Conservation (phyloP, 2,113 vertebrate genomes). For the Pycnonotus jocosus region DNA sequence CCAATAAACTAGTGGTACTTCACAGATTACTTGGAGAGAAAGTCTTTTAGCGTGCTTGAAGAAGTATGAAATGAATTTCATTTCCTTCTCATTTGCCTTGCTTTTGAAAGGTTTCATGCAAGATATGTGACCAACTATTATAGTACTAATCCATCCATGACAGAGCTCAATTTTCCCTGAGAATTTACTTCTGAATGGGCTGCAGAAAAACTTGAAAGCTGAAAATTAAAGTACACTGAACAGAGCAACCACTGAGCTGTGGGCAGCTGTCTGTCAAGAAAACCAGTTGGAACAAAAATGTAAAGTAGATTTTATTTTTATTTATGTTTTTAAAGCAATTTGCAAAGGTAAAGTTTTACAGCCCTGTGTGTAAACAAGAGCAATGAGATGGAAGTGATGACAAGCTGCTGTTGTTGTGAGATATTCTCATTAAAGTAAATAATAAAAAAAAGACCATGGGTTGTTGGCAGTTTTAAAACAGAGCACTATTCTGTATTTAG, state of each 20-base stretch:
- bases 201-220: constrained; percentile 82
- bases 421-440: constrained; percentile 64
- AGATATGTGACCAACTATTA: constrained; percentile 98
- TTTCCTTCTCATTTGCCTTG: constrained; percentile 93
- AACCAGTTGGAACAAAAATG: constrained; percentile 74
- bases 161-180: constrained; percentile 98
- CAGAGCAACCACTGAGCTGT: constrained; percentile 75
- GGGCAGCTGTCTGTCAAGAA: constrained; percentile 80
- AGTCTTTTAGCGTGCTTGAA: constrained; percentile 92
- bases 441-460: background rate
- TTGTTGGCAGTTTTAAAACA: constrained; percentile 36
- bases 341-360: constrained; percentile 68
- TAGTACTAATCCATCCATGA: constrained; percentile 99
- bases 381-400: constrained; percentile 47
- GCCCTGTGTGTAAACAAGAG: constrained; percentile 66
- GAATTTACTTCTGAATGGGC: constrained; percentile 90
- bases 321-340: constrained; percentile 70
- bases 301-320: constrained; percentile 78
- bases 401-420: constrained; percentile 29
- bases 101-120: constrained; percentile 92
- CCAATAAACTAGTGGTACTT: constrained; percentile 83
- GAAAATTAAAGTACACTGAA: constrained; percentile 85
- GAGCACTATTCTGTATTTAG: background rate
- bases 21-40: constrained; percentile 84
- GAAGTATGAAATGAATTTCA: constrained; percentile 99